Conservation (phyloP, 1,140 invertebrate genomes). For the Saccostrea glomerata region DNA sequence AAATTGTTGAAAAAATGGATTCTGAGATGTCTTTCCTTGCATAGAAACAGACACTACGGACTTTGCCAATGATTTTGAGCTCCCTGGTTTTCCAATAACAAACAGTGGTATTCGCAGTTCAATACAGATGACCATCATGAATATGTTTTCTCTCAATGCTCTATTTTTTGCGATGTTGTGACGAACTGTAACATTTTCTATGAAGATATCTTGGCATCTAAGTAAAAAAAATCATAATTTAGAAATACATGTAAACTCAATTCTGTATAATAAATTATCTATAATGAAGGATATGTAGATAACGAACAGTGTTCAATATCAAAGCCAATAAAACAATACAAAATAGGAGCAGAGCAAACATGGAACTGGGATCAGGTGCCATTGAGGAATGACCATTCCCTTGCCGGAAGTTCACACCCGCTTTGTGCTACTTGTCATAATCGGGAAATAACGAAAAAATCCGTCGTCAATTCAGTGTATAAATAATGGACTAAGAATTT, state of each 20-base stretch:
- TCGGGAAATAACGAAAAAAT: too few species aligned
- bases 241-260: background rate
- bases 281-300: too few species aligned
- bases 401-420: too few species aligned
- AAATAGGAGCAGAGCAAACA: too few species aligned
- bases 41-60: slow-evolving; percentile 73
- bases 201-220: slow-evolving; percentile 74
- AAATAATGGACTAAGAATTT: too few species aligned
- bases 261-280: too few species aligned
- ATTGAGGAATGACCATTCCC: too few species aligned
- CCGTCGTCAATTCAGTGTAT: too few species aligned
- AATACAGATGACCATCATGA: slow-evolving; percentile 76
- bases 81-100: slow-evolving; percentile 76
- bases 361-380: too few species aligned
- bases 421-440: too few species aligned
- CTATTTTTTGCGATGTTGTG: slow-evolving; percentile 74
- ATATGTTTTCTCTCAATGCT: slow-evolving; percentile 75
- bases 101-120: slow-evolving; percentile 75
- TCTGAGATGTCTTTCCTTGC: slow-evolving; percentile 67
- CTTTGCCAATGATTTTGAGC: slow-evolving; percentile 76
- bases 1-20: slow-evolving; percentile 65
- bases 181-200: slow-evolving; percentile 68
- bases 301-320: too few species aligned
- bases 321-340: too few species aligned
- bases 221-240: slow-evolving; percentile 5